Conservation (phyloP, 1,140 invertebrate species). For the Octopus sinensis region DNA sequence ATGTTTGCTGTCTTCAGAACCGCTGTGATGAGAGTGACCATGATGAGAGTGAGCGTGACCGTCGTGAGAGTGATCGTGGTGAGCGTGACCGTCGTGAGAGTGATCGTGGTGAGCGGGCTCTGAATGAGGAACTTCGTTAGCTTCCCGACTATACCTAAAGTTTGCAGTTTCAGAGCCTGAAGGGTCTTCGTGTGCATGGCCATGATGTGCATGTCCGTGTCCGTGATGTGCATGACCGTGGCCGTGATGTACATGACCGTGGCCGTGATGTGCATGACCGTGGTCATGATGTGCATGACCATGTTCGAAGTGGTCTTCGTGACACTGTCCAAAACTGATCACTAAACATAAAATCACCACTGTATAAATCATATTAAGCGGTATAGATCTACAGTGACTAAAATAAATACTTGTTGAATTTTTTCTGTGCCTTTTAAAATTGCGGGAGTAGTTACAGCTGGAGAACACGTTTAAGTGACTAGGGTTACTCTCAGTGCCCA, state of each 20-base stretch:
- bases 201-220: slow-evolving; percentile 22
- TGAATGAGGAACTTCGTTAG: slow-evolving; percentile 26
- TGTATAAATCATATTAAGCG: too few relatives aligned
- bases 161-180: slow-evolving; percentile 25
- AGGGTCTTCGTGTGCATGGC: slow-evolving; percentile 25
- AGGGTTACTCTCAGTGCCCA: too few relatives aligned
- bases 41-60: slow-evolving; percentile 21
- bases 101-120: slow-evolving; percentile 12
- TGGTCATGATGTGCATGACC: too few relatives aligned
- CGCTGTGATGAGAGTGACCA: slow-evolving; percentile 44
- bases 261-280: background rate
- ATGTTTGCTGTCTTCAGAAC: slow-evolving; percentile 42
- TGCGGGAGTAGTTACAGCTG: too few relatives aligned
- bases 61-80: slow-evolving; percentile 7
- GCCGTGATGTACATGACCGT: slow-evolving; percentile 15
- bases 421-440: too few relatives aligned
- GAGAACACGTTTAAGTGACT: too few relatives aligned
- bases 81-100: slow-evolving; percentile 2
- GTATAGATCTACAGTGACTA: too few relatives aligned
- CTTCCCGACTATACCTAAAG: slow-evolving; percentile 36
- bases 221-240: slow-evolving; percentile 32
- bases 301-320: too few relatives aligned
- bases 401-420: too few relatives aligned
- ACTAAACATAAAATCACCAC: too few relatives aligned
- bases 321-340: too few relatives aligned